A percentile compares a stretch with the other conserved stretches of the same genome.
Conservation (phyloP, 2,888 invertebrate genomes). For the Elegia similella region DNA sequence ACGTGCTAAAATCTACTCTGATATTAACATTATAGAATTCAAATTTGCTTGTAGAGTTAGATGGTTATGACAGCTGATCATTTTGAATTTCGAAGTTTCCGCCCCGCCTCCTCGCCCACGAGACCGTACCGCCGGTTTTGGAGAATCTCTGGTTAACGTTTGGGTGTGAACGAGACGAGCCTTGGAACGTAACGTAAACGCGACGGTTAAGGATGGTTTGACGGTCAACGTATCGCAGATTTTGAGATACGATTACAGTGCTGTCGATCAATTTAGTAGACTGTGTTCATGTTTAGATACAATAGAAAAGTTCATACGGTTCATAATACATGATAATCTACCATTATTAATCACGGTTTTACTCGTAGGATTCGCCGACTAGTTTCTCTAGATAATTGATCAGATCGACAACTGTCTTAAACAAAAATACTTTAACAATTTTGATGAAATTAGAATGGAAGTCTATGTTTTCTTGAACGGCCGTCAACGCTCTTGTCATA, state of each 20-base stretch:
- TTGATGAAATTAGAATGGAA: too few relatives aligned
- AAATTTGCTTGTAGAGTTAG: conserved; percentile 1
- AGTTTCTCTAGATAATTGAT: too few relatives aligned
- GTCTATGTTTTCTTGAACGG: too few relatives aligned
- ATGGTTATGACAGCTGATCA: conserved; percentile 52
- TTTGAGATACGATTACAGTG: not conserved
- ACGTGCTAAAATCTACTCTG: conserved; percentile 16
- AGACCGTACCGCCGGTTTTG: conserved; percentile 31
- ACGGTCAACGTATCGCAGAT: not conserved
- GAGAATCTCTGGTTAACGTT: conserved; percentile 8
- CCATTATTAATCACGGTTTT: too few relatives aligned
- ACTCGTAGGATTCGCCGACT: too few relatives aligned
- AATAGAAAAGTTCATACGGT: not conserved
- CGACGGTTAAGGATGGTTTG: not conserved
- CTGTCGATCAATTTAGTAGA: not conserved
- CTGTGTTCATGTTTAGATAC: not conserved
- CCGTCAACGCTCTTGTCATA: too few relatives aligned
- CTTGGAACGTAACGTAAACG: conserved; percentile 7
- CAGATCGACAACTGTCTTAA: too few relatives aligned
- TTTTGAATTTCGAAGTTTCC: conserved; percentile 47
- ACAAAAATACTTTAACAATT: too few relatives aligned
- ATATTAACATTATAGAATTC: conserved; percentile 1
- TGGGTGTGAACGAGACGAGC: not conserved
- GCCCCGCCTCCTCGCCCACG: conserved; percentile 42
- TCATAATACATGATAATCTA: too few relatives aligned